phyloP scores from a whole-genome alignment of 2,113 vertebrate species.

The Vidua macroura region DNA sequence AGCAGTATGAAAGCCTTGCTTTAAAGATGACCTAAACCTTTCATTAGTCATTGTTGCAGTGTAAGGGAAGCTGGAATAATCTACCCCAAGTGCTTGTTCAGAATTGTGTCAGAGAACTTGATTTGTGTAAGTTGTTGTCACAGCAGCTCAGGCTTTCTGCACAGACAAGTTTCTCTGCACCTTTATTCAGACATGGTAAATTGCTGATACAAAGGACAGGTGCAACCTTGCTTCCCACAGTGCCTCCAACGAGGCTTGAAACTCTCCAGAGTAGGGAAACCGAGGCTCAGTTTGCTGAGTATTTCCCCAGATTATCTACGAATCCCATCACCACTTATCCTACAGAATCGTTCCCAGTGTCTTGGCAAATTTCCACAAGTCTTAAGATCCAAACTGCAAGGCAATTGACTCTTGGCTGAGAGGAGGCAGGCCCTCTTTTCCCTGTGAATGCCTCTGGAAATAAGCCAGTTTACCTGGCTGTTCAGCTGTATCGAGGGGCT shows the following conservation, averaged over 20 bases:
- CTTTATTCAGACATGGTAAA: neutral
- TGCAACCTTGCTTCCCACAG: neutral
- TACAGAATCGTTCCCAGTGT: accelerated
- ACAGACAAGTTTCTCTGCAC: neutral
- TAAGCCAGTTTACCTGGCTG: neutral
- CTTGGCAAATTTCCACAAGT: neutral
- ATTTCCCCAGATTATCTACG: neutral
- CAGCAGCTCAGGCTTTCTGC: neutral
- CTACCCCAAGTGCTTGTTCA: neutral
- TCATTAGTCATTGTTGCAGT: neutral
- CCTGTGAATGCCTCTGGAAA: neutral
- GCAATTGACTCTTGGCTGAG: neutral
- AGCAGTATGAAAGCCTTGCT: neutral
- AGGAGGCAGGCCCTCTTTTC: neutral
- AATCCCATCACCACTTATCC: neutral
- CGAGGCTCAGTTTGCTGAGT: neutral
- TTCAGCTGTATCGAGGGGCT: neutral
- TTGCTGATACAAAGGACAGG: neutral
- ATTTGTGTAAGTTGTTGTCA: neutral
- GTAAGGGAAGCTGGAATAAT: neutral
- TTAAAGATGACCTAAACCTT: slow-evolving; percentile 29
- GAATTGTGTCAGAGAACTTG: neutral
- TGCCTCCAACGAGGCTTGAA: neutral
- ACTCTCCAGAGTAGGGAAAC: neutral
- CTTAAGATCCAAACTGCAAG: neutral